Percentiles rank a stretch among this genome's conserved stretches.
Conservation (phyloP, 1,140 invertebrate genomes). For the Ceratina calcarata region DNA sequence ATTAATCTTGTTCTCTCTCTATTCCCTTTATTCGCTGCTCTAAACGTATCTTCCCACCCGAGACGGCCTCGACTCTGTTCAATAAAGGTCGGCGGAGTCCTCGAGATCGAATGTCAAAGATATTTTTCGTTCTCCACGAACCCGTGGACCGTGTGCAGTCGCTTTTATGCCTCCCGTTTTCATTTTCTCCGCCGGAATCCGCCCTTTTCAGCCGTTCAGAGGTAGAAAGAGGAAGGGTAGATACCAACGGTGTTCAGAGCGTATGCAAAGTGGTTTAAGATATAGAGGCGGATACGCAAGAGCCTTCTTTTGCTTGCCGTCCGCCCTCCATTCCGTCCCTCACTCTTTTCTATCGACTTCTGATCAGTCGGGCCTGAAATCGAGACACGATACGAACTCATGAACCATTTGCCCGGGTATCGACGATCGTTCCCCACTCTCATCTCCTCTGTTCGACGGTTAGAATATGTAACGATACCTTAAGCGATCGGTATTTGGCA, state of each 20-base stretch:
- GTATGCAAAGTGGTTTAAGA: slow-evolving; percentile 22
- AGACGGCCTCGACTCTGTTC: background rate
- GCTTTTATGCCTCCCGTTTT: slow-evolving; percentile 34
- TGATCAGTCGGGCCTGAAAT: slow-evolving; percentile 46
- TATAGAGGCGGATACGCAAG: slow-evolving; percentile 17
- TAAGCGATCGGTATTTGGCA: slow-evolving; percentile 24
- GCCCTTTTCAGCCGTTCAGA: slow-evolving; percentile 3
- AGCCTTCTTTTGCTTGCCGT: background rate
- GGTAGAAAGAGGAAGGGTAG: too few relatives aligned
- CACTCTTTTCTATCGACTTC: slow-evolving; percentile 10
- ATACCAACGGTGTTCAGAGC: background rate
- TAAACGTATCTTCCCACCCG: too few relatives aligned
- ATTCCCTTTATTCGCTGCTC: too few relatives aligned
- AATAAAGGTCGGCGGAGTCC: background rate
- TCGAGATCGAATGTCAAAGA: slow-evolving; percentile 40
- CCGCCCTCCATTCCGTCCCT: background rate
- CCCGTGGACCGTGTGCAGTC: background rate
- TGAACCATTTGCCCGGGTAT: slow-evolving; percentile 29
- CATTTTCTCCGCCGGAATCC: slow-evolving; percentile 10
- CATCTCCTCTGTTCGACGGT: background rate
- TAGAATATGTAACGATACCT: slow-evolving; percentile 24
- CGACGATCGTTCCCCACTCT: background rate
- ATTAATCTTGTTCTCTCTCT: too few relatives aligned
- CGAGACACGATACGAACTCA: slow-evolving; percentile 27
- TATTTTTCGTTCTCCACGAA: slow-evolving; percentile 9